phyloP scores from a whole-genome alignment of 2,797 vertebrate species.

The Pseudochromis fuscus region DNA sequence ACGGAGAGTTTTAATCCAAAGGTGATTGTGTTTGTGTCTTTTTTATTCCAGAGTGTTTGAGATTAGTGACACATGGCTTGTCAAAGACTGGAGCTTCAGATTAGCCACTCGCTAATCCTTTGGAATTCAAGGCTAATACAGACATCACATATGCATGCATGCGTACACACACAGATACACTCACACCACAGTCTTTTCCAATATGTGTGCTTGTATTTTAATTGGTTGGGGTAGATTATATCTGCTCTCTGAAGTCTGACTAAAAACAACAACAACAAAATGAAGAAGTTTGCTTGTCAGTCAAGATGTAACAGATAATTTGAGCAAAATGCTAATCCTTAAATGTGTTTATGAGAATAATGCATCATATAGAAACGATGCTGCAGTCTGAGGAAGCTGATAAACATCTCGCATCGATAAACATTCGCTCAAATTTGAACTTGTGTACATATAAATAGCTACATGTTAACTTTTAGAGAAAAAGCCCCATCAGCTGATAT shows the following conservation, averaged over 20 bases:
- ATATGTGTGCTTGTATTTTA: slow-evolving; percentile 2
- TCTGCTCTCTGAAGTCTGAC: slow-evolving; percentile 18
- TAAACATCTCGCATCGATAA: background rate
- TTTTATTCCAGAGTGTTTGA: slow-evolving; percentile 74
- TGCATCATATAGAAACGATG: background rate
- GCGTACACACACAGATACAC: slow-evolving; percentile 23
- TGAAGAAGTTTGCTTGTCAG: slow-evolving; percentile 20
- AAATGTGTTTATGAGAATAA: background rate
- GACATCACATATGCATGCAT: slow-evolving; percentile 73
- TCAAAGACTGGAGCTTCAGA: slow-evolving; percentile 82
- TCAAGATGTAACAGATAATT: slow-evolving; percentile 4
- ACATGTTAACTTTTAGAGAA: slow-evolving; percentile 34
- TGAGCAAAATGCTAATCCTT: background rate
- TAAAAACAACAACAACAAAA: slow-evolving; percentile 40
- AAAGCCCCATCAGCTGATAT: slow-evolving; percentile 47
- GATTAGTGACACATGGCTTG: slow-evolving; percentile 84
- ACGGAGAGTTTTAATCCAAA: slow-evolving; percentile 66
- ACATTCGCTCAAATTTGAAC: slow-evolving; percentile 14
- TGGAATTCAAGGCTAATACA: slow-evolving; percentile 77
- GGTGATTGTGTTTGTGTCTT: slow-evolving; percentile 72
- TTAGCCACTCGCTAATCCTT: slow-evolving; percentile 80
- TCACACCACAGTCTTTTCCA: slow-evolving; percentile 15
- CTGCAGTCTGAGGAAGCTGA: background rate
- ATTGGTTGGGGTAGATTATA: slow-evolving; percentile 35
- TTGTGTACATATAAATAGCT: slow-evolving; percentile 28